Base-by-base conservation (phyloP, 2,888 invertebrate genomes). In the Amphipyra berbera region DNA sequence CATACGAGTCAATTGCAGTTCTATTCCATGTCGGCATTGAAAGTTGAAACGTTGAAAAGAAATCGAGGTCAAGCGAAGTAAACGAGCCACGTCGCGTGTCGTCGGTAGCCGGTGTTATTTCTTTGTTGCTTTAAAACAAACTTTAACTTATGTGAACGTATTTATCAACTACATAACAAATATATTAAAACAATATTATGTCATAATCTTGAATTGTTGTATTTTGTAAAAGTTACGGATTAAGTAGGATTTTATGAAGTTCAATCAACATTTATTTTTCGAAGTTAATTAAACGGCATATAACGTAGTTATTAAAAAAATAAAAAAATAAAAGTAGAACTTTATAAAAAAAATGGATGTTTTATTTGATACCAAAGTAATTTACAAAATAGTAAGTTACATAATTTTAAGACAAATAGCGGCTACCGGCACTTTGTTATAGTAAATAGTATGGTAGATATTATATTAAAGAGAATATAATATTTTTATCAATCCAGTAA, bases 41-140 rank as follows among this genome's bases (percentile, higher is more conserved):
- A 94, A 93, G 94, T 92, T 89, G 86, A 89, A 88, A 86, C 86
- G 89, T 89, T 89, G 83, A 92, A 94, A 95, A 94, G 95, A 95
- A 95, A 95, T 95, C 95, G 95, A 95, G 95, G 95, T 95, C 95
- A 94, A 82, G 86, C 79, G 84, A 84, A 88, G 82, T 84, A 73
- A 84, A 82, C 86, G 77, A 88, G 92, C 93, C 93, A 94, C 94
- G 94, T 92, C 33, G 21, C 21, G 21, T n/a, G n/a, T 21, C 21
- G 21, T 10, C 86, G 87, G 78, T 86, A 85, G 84, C 87, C 85
- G 85, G 87, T 76, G 82, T 79, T 82, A 79, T 76, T 82, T 88
- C 86, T 86, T 86, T 85, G 85, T 86, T 78, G 69, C 79, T 77
- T 41, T 83, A 73, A 72, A 71, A 61, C 61, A 73, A 78, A 73